These are phyloP conservation scores for Rousettus madagascariensis DNA, from an alignment of 2,797 vertebrate genomes.

Conservation along the genomic window DNA sequence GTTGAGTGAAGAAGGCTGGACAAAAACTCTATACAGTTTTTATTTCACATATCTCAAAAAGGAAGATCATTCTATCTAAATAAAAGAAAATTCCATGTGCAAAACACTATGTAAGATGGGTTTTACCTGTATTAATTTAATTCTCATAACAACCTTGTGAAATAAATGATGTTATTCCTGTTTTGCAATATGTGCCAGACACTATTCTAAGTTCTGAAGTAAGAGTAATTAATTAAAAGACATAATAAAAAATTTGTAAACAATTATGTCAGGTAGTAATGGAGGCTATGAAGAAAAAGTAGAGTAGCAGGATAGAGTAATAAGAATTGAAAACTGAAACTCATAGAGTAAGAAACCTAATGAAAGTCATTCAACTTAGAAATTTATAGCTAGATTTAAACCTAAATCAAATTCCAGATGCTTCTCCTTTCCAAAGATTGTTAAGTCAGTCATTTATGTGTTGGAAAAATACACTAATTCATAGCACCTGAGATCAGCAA, in stretches of 20 bases:
- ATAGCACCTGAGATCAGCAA: background rate
- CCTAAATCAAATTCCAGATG: background rate
- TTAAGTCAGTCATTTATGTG: background rate
- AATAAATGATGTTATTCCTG: background rate
- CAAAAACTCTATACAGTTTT: background rate
- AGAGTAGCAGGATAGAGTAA: background rate
- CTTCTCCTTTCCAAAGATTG: background rate
- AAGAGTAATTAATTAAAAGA: background rate
- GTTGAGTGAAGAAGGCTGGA: background rate
- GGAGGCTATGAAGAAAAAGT: background rate
- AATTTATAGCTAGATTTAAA: background rate
- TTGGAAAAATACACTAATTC: background rate
- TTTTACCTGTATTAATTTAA: background rate
- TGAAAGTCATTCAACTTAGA: background rate
- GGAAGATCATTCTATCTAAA: background rate
- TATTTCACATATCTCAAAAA: constrained; percentile 3
- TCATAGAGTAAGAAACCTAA: background rate
- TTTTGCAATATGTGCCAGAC: background rate
- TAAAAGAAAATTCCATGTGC: background rate
- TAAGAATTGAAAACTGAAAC: background rate
- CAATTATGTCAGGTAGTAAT: background rate
- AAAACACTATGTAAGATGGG: background rate
- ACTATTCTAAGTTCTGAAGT: background rate
- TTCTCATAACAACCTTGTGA: background rate
- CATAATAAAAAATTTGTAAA: background rate